phyloP scores from a whole-genome alignment of 2,888 invertebrate species.

The Alsophila aescularia region DNA sequence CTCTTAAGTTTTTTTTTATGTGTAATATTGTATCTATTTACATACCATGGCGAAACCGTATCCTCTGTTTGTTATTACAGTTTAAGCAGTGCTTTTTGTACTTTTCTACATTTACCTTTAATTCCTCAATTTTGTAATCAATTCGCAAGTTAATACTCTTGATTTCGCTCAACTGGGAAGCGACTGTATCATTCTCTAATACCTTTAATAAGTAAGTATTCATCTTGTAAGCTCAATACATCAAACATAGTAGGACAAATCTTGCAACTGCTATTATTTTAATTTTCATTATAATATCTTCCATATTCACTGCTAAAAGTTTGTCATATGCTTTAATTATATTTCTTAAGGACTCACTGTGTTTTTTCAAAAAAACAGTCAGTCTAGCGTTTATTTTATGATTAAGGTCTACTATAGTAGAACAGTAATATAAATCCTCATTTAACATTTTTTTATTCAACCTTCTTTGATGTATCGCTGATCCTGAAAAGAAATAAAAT shows the following conservation, averaged over 20 bases:
- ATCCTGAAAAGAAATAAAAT: not conserved
- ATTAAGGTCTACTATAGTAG: slow-evolving; percentile 29
- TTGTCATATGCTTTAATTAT: too few relatives aligned
- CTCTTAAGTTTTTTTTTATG: too few relatives aligned
- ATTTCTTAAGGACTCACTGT: too few relatives aligned
- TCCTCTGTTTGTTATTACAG: slow-evolving; percentile 20
- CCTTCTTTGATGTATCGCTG: not conserved
- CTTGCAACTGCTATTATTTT: slow-evolving; percentile 45
- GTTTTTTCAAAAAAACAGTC: slow-evolving; percentile 8
- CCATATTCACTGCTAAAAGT: too few relatives aligned
- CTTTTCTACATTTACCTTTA: slow-evolving; percentile 36
- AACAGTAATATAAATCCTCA: slow-evolving; percentile 38
- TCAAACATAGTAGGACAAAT: slow-evolving; percentile 54
- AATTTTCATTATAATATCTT: slow-evolving; percentile 32
- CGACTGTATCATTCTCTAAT: slow-evolving; percentile 7
- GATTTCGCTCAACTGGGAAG: slow-evolving; percentile 13
- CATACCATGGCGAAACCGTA: slow-evolving; percentile 4
- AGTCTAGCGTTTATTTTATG: slow-evolving; percentile 10
- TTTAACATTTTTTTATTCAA: not conserved
- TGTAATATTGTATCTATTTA: slow-evolving; percentile 8
- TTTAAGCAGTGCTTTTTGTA: slow-evolving; percentile 45
- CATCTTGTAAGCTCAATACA: slow-evolving; percentile 51
- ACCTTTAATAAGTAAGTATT: slow-evolving; percentile 42
- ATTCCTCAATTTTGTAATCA: slow-evolving; percentile 22
- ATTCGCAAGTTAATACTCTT: slow-evolving; percentile 22